Base-by-base conservation (phyloP, 2,797 vertebrate genomes). In the Naso thynnoides region DNA sequence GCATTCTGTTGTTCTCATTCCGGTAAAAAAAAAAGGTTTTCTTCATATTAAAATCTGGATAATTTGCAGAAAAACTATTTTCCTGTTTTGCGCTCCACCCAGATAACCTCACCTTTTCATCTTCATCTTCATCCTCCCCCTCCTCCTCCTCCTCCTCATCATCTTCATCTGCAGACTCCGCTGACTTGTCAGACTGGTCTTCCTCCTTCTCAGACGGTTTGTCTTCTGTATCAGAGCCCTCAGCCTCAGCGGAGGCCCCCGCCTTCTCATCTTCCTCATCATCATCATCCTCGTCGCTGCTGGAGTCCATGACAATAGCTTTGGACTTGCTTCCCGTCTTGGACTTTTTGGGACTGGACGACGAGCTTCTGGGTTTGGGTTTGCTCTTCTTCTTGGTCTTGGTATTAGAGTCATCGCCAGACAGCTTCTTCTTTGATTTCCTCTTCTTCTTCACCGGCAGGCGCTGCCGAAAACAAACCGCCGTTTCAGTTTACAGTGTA, bases 221-320 rank as follows among this genome's bases (percentile, higher is more conserved):
- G 49, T 77, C 83, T 11, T 90, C 89, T 0, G 24, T 0, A 0
- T 89, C 88, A 0, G 88, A 86, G 50, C 93, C 95, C 6, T 91
- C 87, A 0, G 63, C 86, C 70, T 95, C 95, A 21, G 92, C 95
- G 13, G 91, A 94, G 69, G 92, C 94, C 44, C 90, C 80, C 0
- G 23, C 70, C 61, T 91, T 79, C 8, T 91, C 88, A 0, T 92
- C 93, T 1, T 92, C 84, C 0, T 91, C 84, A 0, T 91, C 96
- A 0, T 95, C 94, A 0, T 93, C 48, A 11, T 66, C 96, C 5
- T 96, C 95, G n/a, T 97, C 96, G 49, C 96, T 99, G 87, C 97
- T 99, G 5, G 97, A 97, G 78, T 99, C 98, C 69, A 96, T 96
- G 74, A 99, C 94, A 57, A 98, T 99, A 70, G 97, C 97, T 70